Evolutionary conservation across 2,888 invertebrate species (phyloP).

Genomic region (Tachina fera): DNA sequence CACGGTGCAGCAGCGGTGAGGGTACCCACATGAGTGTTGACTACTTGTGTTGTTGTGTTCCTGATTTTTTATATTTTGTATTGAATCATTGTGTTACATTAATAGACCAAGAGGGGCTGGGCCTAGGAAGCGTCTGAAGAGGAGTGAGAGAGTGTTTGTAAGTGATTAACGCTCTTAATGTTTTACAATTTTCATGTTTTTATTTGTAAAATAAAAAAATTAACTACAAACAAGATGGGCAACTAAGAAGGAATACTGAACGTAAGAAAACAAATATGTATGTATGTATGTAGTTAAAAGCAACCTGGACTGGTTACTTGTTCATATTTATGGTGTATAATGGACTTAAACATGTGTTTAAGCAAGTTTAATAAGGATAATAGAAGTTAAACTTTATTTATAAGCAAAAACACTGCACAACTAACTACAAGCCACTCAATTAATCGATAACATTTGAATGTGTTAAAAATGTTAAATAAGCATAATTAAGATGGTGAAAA

Average conservation of each 20-base stretch:
- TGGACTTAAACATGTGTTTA: slow-evolving; percentile 69
- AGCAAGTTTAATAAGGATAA: slow-evolving; percentile 69
- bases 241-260: not conserved
- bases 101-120: slow-evolving; percentile 3
- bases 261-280: not conserved
- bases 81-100: slow-evolving; percentile 40
- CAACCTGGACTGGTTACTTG: slow-evolving; percentile 20
- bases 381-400: slow-evolving; percentile 65
- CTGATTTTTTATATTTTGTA: slow-evolving; percentile 39
- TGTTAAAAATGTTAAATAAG: slow-evolving; percentile 35
- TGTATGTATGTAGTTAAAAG: slow-evolving; percentile 4
- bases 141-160: slow-evolving; percentile 35
- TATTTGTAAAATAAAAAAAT: slow-evolving; percentile 25
- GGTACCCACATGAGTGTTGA: slow-evolving; percentile 33
- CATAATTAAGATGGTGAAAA: slow-evolving; percentile 14
- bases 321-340: slow-evolving; percentile 57
- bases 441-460: slow-evolving; percentile 47
- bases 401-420: slow-evolving; percentile 28
- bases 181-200: slow-evolving; percentile 62
- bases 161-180: slow-evolving; percentile 68
- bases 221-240: slow-evolving; percentile 36
- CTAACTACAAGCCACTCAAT: slow-evolving; percentile 31
- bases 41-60: slow-evolving; percentile 21
- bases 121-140: not conserved
- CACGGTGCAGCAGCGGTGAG: not conserved